Base-by-base conservation (phyloP, 2,113 vertebrate species). In the Corythornis cristatus region DNA sequence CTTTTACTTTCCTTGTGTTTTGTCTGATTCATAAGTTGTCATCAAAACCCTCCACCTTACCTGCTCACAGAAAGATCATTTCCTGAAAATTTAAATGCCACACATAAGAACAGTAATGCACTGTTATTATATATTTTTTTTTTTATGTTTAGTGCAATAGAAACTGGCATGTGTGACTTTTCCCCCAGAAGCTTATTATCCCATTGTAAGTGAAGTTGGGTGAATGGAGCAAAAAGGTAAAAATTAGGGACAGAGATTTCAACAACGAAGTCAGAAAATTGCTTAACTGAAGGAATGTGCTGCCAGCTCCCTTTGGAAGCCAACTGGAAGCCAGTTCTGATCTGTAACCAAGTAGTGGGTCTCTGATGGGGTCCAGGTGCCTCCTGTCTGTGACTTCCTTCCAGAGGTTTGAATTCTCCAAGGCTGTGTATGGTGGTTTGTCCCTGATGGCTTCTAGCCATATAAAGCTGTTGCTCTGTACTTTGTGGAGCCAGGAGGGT, bases 51-150 rank as follows among this genome's bases (percentile, higher is more conserved):
- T 48, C 35, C 31, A 73, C 62, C 35, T 82, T 83, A 95, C 84
- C 91, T 96, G 86, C 78, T 89, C 46, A 35, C 1, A 18, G 46
- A 93, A 48, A 56, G 37, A 43, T 93, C 43, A 17, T 94, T 96
- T 93, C 75, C 86, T 77, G 60, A 87, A 43, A 64, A 77, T 94
- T 94, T 94, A 89, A 89, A 91, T 77, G 60, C 60, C 74, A 73
- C 82, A 74, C 78, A 74, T 15, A 84, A 85, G 66, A 82, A 35
- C 56, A 82, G 56, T 71, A 64, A 67, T 0, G 6, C 31, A 74
- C 29, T 67, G 45, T 45, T 87, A 42, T 80, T 94, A 91, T 83
- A 71, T 78, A 78, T 86, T 35, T 80, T 92, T 93, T 81, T 75
- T 82, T 84, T 84, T 86, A 76, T 87, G 28, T 88, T 92, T 83